Evolutionary conservation across 2,888 invertebrate species (phyloP), one percentile per base, ranked within the genome.

Genomic region (Sphecodes monilicornis): DNA sequence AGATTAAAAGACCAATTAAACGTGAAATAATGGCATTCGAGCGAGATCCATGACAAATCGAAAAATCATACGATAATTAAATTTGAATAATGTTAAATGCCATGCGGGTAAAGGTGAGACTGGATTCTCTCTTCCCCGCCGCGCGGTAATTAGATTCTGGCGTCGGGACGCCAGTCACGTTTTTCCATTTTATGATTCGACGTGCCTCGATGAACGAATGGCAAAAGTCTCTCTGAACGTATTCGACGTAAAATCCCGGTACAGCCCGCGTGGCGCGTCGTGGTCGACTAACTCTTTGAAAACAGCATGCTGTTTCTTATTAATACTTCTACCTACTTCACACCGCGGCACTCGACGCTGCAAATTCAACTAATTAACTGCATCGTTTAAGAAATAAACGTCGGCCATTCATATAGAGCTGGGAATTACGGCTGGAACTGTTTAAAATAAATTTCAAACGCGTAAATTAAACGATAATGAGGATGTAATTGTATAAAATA

Each of bases 61-160:
- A 8, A 13, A 36, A 66, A 75, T 78, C 41, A n/a, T 70, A n/a
- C 13, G 57, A 46, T 71, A 78, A 83, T 78, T 71, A 69, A 73
- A 82, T 84, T 68, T 50, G 78, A 83, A 83, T 78, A 83, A 78
- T 50, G 75, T 43, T n/a, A 50, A 36, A 36, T 50, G 41, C 50
- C 32, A 50, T 46, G 43, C 26, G 71, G 50, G 26, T 54, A 78
- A 78, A 68, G 32, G n/a, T 13, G 43, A 32, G 1, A 39, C 22
- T 29, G 54, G 76, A 60, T 29, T 74, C 76, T 79, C 76, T 73
- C 64, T 76, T 74, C 74, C 64, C 72, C 36, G 22, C 18, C 16
- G 29, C 13, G n/a, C 26, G 26, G 78, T 84, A 84, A 85, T 85
- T 79, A 85, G 76, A 85, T 85, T 79, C 79, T 39, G 36, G 43